Evolutionary conservation across 2,888 invertebrate species (phyloP).

Genomic region (Drosophila rellima): DNA sequence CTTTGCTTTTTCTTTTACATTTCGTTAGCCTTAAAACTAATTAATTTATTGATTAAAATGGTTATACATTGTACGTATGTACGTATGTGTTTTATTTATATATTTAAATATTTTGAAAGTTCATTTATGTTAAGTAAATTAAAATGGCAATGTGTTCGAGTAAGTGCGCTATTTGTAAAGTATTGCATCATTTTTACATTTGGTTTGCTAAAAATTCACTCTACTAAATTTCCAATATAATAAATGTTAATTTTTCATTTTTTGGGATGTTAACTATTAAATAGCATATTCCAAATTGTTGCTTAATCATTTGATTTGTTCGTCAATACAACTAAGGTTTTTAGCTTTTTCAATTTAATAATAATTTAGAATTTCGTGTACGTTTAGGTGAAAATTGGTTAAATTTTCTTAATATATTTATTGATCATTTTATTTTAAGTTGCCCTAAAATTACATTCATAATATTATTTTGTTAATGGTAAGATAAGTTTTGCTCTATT

Average conservation of each 20-base stretch:
- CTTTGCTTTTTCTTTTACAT: slow-evolving; percentile 1
- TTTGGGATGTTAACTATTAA: slow-evolving; percentile 46
- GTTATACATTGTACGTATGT: slow-evolving; percentile 33
- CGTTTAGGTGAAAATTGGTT: slow-evolving; percentile 52
- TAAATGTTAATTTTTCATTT: slow-evolving; percentile 1
- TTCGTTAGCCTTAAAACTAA: slow-evolving; percentile 54
- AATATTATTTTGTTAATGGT: slow-evolving; percentile 4
- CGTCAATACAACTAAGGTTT: slow-evolving; percentile 14
- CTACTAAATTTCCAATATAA: slow-evolving; percentile 39
- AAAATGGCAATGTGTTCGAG: slow-evolving; percentile 54
- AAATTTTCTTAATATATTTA: slow-evolving; percentile 43
- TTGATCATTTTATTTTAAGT: slow-evolving; percentile 31
- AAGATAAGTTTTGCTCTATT: slow-evolving; percentile 7
- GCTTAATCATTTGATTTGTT: slow-evolving; percentile 10
- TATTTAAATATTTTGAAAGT: slow-evolving; percentile 22
- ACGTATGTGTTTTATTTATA: slow-evolving; percentile 17
- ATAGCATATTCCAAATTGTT: slow-evolving; percentile 40
- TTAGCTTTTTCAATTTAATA: slow-evolving; percentile 45
- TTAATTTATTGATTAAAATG: slow-evolving; percentile 31
- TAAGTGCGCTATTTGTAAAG: slow-evolving; percentile 70
- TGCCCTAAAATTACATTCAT: slow-evolving; percentile 46
- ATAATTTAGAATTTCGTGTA: slow-evolving; percentile 75
- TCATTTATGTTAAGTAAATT: slow-evolving; percentile 48
- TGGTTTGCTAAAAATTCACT: slow-evolving; percentile 37
- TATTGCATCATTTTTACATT: slow-evolving; percentile 44